phyloP scores from a whole-genome alignment of 2,797 vertebrate genomes.

The Otolemur crassicaudatus region DNA sequence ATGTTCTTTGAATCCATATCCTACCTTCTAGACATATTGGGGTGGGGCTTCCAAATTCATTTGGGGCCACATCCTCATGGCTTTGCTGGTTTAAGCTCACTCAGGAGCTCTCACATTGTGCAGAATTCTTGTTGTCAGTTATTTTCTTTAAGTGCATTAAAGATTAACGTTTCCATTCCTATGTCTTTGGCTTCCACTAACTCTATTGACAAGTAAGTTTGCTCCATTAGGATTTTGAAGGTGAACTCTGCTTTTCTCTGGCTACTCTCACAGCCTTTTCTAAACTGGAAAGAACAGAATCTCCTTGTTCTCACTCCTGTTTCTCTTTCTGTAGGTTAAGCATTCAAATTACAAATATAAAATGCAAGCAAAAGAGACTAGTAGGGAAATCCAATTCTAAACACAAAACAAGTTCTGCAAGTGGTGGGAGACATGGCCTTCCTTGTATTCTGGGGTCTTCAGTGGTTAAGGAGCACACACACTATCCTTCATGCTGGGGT shows the following conservation, averaged over 20 bases:
- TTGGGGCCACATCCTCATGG: background rate
- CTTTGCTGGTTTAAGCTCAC: background rate
- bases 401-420: background rate
- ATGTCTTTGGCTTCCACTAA: no score
- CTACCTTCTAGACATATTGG: background rate
- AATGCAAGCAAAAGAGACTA: constrained; percentile 60
- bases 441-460: background rate
- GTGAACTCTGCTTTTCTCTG: no score
- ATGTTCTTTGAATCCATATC: background rate
- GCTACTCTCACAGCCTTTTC: background rate
- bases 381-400: constrained; percentile 43
- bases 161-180: no score
- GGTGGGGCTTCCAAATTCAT: background rate
- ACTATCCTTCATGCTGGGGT: background rate
- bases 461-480: constrained; percentile 66
- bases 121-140: no score
- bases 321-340: constrained; percentile 49
- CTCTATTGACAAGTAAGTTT: no score
- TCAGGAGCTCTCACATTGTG: background rate
- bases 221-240: no score
- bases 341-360: constrained; percentile 56
- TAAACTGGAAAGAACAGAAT: constrained; percentile 24
- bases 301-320: background rate
- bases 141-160: no score
- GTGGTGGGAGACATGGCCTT: background rate